A percentile compares a stretch with the other conserved stretches of the same genome.
These are phyloP conservation scores for Spheniscus humboldti DNA, from an alignment of 2,797 vertebrate genomes.

Conservation along the genomic window DNA sequence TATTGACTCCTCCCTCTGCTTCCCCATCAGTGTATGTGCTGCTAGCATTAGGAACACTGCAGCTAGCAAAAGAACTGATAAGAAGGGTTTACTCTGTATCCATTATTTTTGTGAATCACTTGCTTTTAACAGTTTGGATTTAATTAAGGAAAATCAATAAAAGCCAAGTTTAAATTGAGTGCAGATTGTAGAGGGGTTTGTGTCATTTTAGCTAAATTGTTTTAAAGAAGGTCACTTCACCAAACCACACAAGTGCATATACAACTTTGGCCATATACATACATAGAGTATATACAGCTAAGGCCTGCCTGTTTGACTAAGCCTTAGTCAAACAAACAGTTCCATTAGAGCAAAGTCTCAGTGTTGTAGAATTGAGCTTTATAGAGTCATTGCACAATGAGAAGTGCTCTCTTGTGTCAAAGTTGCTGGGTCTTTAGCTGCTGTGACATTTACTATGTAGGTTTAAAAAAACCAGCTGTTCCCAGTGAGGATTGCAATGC, in stretches of 20 bases:
- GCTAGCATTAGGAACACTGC: not conserved
- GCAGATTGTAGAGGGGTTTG: not conserved
- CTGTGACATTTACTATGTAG: not conserved
- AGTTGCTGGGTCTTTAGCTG: not conserved
- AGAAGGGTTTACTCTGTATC: not conserved
- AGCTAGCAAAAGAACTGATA: not conserved
- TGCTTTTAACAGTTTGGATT: not conserved
- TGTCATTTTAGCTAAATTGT: not conserved
- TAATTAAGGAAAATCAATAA: not conserved
- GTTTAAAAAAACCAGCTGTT: not conserved
- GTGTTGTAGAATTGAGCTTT: not conserved
- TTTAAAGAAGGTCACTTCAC: not conserved
- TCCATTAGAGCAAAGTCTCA: not conserved
- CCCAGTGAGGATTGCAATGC: not conserved
- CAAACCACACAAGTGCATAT: not conserved
- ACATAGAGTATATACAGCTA: not conserved
- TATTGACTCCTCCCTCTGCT: not conserved
- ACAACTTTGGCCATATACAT: not conserved
- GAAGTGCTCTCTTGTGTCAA: not conserved
- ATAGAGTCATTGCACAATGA: not conserved
- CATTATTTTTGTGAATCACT: not conserved
- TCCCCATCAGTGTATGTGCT: not conserved
- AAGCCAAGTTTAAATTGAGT: not conserved
- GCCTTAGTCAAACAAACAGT: not conserved
- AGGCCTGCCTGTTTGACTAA: not conserved